Percentiles rank a stretch among this genome's conserved stretches.
These are phyloP conservation scores for Epirrhoe alternata DNA, from an alignment of 2,888 invertebrate species.

Conservation along the genomic window DNA sequence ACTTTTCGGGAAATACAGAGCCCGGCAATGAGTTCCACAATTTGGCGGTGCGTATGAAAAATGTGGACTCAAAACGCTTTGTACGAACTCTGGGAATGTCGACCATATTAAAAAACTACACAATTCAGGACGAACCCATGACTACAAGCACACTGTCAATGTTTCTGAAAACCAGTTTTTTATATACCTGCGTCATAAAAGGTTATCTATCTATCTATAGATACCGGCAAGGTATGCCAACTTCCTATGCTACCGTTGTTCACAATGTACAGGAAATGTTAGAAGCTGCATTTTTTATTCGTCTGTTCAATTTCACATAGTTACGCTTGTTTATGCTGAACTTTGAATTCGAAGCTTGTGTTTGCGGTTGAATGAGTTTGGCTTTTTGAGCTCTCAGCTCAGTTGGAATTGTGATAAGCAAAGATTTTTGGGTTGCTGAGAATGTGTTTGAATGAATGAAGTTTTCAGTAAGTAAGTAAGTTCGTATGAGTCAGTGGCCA, in stretches of 20 bases:
- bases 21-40: too few relatives aligned
- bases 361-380: background rate
- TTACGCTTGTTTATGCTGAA: constrained; percentile 2
- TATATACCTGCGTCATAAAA: constrained; percentile 8
- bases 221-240: constrained; percentile 31
- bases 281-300: constrained; percentile 1
- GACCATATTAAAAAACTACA: too few relatives aligned
- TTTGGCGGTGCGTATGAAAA: too few relatives aligned
- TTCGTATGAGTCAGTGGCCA: too few relatives aligned
- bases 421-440: too few relatives aligned
- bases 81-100: too few relatives aligned
- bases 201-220: constrained; percentile 30
- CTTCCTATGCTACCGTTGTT: constrained; percentile 25
- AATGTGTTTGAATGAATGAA: too few relatives aligned
- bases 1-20: too few relatives aligned
- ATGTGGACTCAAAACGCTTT: too few relatives aligned
- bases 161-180: constrained; percentile 2
- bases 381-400: too few relatives aligned
- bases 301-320: background rate
- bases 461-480: too few relatives aligned
- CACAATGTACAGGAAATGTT: constrained; percentile 16
- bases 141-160: background rate
- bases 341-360: background rate
- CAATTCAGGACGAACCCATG: background rate
- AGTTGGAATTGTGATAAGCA: too few relatives aligned